Evolutionary conservation across 2,888 invertebrate genomes (phyloP).

Genomic region (Noctua comes): DNA sequence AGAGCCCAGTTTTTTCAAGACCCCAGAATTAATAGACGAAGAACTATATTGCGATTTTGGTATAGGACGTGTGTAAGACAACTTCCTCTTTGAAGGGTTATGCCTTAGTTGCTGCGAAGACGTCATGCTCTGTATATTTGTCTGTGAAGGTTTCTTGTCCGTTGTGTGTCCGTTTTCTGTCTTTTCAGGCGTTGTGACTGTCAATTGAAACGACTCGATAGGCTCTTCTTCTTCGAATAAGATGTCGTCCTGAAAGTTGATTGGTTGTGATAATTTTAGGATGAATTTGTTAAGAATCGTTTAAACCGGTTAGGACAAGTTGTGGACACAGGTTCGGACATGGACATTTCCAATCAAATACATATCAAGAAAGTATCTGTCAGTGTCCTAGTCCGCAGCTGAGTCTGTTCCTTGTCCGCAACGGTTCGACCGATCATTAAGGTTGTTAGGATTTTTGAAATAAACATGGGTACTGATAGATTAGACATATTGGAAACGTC

Average conservation of each 20-base stretch:
- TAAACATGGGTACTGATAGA: conserved; percentile 16
- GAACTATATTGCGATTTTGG: conserved; percentile 89
- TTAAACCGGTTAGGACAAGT: too few relatives aligned
- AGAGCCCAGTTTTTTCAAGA: conserved; percentile 81
- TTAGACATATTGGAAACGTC: neutral
- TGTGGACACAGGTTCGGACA: neutral
- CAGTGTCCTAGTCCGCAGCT: neutral
- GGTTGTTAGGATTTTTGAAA: neutral
- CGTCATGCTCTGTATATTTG: conserved; percentile 67
- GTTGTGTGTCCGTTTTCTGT: conserved; percentile 66
- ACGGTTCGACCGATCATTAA: neutral
- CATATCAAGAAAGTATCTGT: neutral
- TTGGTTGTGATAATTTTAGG: conserved; percentile 20
- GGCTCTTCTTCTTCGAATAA: conserved; percentile 86
- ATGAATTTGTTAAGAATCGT: neutral
- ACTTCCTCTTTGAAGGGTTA: conserved; percentile 81
- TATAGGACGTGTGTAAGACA: conserved; percentile 81
- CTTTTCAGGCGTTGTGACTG: conserved; percentile 64
- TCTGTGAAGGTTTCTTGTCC: conserved; percentile 67
- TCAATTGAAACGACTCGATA: conserved; percentile 74
- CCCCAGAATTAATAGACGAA: conserved; percentile 90
- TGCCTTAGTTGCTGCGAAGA: conserved; percentile 75
- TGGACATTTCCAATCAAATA: neutral
- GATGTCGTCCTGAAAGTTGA: conserved; percentile 83
- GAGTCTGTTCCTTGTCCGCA: neutral